Evolutionary conservation across 2,797 vertebrate species (phyloP), one percentile per base, ranked within the genome.

Genomic region (Gouania willdenowi): DNA sequence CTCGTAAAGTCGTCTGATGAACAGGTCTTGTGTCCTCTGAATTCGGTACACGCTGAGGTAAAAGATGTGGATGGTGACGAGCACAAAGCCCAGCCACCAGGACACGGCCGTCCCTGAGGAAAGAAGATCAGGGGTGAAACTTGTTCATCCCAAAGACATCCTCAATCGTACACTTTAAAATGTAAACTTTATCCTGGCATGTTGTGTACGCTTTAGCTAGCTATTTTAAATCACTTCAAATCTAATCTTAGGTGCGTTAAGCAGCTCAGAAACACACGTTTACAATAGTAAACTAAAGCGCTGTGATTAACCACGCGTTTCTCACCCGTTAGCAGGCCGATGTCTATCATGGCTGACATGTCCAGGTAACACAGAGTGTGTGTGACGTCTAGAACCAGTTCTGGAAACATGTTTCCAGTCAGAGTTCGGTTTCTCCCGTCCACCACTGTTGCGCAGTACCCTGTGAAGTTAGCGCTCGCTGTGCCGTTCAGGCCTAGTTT

Each of bases 301-400:
- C n/a, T 21, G 20, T 21, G n/a, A 10, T 26, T 4, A 11, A 25
- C 9, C 5, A 17, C 1, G 9, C 20, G 1, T 16, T 27, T 18
- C 4, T 30, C 71, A 60, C 68, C 51, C 28, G 53, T 68, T 18
- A 85, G 35, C 1, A 81, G 2, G 8, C 30, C 49, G 4, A 77
- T 56, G 23, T 78, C 39, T 2, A 1, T 5, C 0, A 56, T 3
- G 2, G 10, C 28, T 21, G 71, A 44, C 45, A 69, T 34, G 25
- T 66, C 28, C 13, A 79, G 50, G 40, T 28, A 40, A 24, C 71
- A 82, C 20, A 88, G 55, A 6, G 61, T 77, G 24, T 48, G 38
- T 12, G 69, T 72, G 3, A 68, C 70, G 11, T 86, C 82, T 2
- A 22, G 12, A n/a, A 79, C 65, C 23, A 88, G 45, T 1, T 36